Base-by-base conservation (phyloP, 2,113 vertebrate species). In the Hypomesus transpacificus region DNA sequence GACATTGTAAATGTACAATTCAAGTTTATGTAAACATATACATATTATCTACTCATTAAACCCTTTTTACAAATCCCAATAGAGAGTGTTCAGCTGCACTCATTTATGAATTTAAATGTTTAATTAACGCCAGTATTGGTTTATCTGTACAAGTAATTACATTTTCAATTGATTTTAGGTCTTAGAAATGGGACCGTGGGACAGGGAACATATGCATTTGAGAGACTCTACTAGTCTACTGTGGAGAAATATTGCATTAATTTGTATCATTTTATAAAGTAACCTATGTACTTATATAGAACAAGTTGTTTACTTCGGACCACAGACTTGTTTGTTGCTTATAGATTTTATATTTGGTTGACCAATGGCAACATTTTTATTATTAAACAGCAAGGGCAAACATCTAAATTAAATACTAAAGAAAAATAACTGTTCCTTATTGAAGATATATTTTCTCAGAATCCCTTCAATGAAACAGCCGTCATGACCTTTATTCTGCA, bases 401-500 rank as follows among this genome's bases (percentile, higher is more conserved):
- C 58, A 76, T 85, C 22, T 74, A 56, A 17, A 56, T n/a, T 56
- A 56, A 56, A 56, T 56, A 3, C 52, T 14, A 18, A 53, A 17
- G 14, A 58, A 63, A 63, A 52, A 61, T 18, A 22, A 66, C 68
- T 66, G 5, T 34, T 64, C 56, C 31, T 28, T 54, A 57, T 69
- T 74, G 70, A 24, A 57, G 60, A n/a, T 65, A 63, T 66, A 66
- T 46, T 74, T 67, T 77, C 78, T 81, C 80, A 82, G 51, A 72
- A 76, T 68, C 70, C 73, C 76, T 85, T 71, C 79, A 81, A 89
- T 89, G 79, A 78, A 82, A 80, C 80, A 70, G 82, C 86, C 82
- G 58, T 76, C 63, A 74, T 92, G 91, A 92, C 91, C 92, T 92
- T 92, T 92, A 92, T 90, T 91, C 87, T 87, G 89, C 89, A 89